Conservation (phyloP, 2,113 vertebrate genomes). For the Abramis brama region DNA sequence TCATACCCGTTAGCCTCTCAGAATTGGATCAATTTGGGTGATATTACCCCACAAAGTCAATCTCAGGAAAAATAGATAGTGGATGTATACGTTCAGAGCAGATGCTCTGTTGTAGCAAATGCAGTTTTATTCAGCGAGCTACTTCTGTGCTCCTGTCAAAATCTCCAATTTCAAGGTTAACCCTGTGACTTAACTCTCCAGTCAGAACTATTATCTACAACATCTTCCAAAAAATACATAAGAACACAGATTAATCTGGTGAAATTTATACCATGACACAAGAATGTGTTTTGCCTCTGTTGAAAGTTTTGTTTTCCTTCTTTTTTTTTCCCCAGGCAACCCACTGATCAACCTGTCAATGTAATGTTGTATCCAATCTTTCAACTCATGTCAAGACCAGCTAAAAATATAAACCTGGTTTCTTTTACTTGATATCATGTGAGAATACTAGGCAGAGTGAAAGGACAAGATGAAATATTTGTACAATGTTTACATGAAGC, state of each 20-base stretch:
- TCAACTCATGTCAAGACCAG: neutral
- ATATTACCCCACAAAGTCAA: conserved; percentile 51
- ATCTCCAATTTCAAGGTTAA: conserved; percentile 41
- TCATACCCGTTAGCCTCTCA: conserved; percentile 44
- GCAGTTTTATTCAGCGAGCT: conserved; percentile 6
- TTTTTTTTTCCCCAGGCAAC: neutral
- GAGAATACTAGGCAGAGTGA: neutral
- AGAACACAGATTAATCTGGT: conserved; percentile 21
- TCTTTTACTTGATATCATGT: neutral
- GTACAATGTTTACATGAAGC: neutral
- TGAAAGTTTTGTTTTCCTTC: neutral
- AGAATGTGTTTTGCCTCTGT: conserved; percentile 21
- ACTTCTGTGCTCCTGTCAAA: conserved; percentile 28
- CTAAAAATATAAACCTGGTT: neutral
- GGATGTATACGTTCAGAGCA: conserved; percentile 38
- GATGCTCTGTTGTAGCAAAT: neutral
- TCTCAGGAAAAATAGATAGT: conserved; percentile 39
- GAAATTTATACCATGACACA: neutral
- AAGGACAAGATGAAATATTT: neutral
- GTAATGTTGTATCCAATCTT: neutral
- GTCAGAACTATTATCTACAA: conserved; percentile 33
- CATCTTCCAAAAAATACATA: conserved; percentile 6
- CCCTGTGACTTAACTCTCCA: conserved; percentile 34
- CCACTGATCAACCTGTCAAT: neutral
- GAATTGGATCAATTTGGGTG: conserved; percentile 51